These are phyloP conservation scores for Lissonota sp. DNA, from an alignment of 2,888 invertebrate genomes.

Conservation along the genomic window DNA sequence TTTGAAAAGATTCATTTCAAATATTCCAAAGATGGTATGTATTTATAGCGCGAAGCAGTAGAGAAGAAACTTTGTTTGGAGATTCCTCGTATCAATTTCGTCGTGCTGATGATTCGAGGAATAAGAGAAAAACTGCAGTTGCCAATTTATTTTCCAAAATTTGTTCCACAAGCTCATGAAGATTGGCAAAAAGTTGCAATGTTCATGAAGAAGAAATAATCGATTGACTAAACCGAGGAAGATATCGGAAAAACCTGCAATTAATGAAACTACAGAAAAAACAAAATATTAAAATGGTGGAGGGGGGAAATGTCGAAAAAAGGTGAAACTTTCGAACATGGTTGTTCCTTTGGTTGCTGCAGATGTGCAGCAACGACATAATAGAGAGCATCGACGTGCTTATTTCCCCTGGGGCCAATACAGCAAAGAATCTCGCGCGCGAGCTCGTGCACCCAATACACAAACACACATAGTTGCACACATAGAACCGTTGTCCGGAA, in stretches of 20 bases:
- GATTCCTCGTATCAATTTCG: no score
- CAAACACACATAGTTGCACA: conserved; percentile 22
- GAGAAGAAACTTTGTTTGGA: no score
- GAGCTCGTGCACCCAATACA: conserved; percentile 37
- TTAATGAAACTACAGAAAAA: background rate
- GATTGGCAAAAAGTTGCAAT: background rate
- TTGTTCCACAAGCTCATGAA: no score
- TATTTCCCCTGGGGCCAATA: conserved; percentile 62
- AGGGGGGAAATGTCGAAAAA: conserved; percentile 1
- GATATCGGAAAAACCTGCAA: background rate
- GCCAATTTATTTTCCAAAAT: no score
- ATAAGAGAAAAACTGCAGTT: no score
- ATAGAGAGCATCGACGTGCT: conserved; percentile 68
- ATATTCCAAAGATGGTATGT: no score
- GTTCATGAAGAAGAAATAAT: background rate
- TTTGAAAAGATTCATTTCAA: no score
- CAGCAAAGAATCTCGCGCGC: conserved; percentile 46
- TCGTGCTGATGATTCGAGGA: no score
- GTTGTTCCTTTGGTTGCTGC: conserved; percentile 50
- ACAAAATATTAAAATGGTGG: conserved; percentile 6
- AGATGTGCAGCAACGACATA: conserved; percentile 48
- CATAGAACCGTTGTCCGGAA: conserved; percentile 60
- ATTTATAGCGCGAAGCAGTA: no score
- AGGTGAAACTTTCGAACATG: conserved; percentile 19
- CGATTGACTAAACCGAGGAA: background rate